Evolutionary conservation across 2,888 invertebrate species (phyloP).

Genomic region (Drosophila suboccidentalis): DNA sequence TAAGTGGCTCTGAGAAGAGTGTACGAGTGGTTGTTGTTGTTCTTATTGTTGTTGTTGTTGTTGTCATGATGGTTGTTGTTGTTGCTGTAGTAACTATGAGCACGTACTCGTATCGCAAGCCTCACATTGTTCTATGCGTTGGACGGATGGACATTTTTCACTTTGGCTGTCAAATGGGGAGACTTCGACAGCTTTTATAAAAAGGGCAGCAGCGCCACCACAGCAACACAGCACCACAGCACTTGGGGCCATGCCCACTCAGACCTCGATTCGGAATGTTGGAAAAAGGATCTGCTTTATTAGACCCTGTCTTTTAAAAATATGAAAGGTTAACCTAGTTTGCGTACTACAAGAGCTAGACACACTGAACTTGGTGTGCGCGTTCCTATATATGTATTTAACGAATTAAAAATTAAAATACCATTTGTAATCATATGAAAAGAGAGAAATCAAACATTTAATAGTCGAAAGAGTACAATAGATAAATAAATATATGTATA

Average conservation of each 20-base stretch:
- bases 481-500: no score
- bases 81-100: conserved; percentile 43
- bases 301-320: not conserved
- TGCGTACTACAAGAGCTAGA: no score
- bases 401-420: no score
- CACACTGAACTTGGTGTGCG: no score
- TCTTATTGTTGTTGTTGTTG: conserved; percentile 19
- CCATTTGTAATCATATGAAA: no score
- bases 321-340: no score
- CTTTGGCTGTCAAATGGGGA: conserved; percentile 78
- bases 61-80: conserved; percentile 1
- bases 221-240: conserved; percentile 36
- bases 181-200: conserved; percentile 81
- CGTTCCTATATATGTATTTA: no score
- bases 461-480: no score
- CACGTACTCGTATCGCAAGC: conserved; percentile 45
- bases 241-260: conserved; percentile 54
- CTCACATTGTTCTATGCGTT: conserved; percentile 59
- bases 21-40: conserved; percentile 12
- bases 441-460: no score
- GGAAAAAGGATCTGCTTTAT: conserved; percentile 26
- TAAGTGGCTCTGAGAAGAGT: conserved; percentile 57
- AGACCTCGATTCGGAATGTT: conserved; percentile 15
- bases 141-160: conserved; percentile 73
- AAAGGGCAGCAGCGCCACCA: conserved; percentile 51